phyloP scores from a whole-genome alignment of 2,113 vertebrate genomes.

The Sakesphorus luctuosus region DNA sequence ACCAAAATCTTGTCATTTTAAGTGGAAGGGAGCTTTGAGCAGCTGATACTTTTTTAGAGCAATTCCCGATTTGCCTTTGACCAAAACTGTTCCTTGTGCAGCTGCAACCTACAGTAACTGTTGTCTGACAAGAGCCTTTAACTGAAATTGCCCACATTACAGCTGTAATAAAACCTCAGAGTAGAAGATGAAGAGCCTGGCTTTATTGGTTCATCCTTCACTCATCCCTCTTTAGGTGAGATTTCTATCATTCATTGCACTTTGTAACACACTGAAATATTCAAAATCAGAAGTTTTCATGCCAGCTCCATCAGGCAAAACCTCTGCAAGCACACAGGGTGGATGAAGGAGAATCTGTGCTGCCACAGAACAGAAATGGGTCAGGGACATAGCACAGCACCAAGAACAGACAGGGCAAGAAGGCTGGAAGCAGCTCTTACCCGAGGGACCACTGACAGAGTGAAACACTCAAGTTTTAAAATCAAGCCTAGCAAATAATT shows the following conservation, averaged over 20 bases:
- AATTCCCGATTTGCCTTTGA: constrained; percentile 36
- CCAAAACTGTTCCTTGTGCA: constrained; percentile 14
- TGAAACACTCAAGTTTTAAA: neutral
- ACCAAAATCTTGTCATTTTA: neutral
- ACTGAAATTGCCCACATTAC: constrained; percentile 72
- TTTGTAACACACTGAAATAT: constrained; percentile 48
- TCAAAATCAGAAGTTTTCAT: constrained; percentile 14
- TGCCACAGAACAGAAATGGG: neutral
- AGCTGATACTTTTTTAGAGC: neutral
- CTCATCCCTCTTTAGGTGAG: constrained; percentile 4
- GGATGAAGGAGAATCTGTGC: neutral
- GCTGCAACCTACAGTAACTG: constrained; percentile 61
- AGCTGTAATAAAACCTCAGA: constrained; percentile 70
- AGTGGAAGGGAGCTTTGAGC: neutral
- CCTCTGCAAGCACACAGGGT: neutral
- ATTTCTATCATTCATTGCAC: neutral
- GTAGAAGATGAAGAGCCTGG: constrained; percentile 64
- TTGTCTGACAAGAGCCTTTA: constrained; percentile 71
- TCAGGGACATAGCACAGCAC: neutral
- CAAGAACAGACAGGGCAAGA: neutral
- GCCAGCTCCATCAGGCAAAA: neutral
- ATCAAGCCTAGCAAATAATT: neutral
- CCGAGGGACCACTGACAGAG: neutral
- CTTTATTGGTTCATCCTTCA: constrained; percentile 38
- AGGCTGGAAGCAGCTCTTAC: neutral